phyloP scores from a whole-genome alignment of 2,113 vertebrate genomes.

The Psophia crepitans region DNA sequence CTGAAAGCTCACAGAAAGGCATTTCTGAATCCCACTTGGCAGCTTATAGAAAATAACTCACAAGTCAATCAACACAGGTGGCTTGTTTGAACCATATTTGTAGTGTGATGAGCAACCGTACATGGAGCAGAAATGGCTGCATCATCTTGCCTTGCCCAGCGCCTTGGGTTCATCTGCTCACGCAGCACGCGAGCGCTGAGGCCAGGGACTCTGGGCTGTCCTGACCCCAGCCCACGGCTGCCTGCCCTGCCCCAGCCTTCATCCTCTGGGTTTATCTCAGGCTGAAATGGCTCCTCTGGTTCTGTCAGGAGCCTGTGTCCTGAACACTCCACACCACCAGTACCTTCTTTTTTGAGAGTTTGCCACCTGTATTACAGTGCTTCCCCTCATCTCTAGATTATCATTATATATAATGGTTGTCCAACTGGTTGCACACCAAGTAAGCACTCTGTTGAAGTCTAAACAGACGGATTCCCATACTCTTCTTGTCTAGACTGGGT shows the following conservation, averaged over 20 bases:
- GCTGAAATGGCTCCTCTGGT: background rate
- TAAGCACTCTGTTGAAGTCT: background rate
- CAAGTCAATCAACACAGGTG: background rate
- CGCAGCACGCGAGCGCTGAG: fast-evolving
- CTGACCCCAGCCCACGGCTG: background rate
- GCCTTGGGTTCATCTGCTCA: background rate
- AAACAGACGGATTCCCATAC: background rate
- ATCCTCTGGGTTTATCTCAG: background rate
- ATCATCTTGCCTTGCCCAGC: background rate
- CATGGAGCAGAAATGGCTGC: fast-evolving
- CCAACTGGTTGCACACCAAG: background rate
- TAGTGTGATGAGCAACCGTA: background rate
- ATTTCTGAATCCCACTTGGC: background rate
- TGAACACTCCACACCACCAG: too few relatives aligned
- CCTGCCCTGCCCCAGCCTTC: background rate
- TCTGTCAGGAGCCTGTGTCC: background rate
- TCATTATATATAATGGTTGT: background rate
- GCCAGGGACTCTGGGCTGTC: background rate
- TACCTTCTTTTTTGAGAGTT: too few relatives aligned
- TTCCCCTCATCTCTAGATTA: background rate
- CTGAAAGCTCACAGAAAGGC: background rate
- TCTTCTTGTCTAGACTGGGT: too few relatives aligned
- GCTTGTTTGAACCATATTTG: background rate
- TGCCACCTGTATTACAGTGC: background rate
- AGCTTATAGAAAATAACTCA: background rate